Percentiles rank a stretch among this genome's conserved stretches.
Conservation (phyloP, 2,797 vertebrate genomes). For the Hoplostethus atlanticus region DNA sequence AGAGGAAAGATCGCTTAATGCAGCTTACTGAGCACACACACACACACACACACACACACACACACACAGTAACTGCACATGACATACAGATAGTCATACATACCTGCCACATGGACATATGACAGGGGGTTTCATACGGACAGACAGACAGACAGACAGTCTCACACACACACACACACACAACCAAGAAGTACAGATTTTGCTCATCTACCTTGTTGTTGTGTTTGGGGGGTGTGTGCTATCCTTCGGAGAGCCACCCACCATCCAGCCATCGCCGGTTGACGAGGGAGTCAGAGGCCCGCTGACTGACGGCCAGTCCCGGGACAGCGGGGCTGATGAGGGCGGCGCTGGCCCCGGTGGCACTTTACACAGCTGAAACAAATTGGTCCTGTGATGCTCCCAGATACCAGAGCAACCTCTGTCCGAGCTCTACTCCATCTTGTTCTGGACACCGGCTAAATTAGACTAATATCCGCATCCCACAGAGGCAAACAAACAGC, state of each 20-base stretch:
- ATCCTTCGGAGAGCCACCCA: slow-evolving; percentile 10
- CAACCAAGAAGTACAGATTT: background rate
- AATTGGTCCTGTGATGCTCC: slow-evolving; percentile 11
- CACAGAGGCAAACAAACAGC: background rate
- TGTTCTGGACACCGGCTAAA: slow-evolving; percentile 7
- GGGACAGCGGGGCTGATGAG: slow-evolving; percentile 13
- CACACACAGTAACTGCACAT: background rate
- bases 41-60: background rate
- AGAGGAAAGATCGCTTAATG: slow-evolving; percentile 26
- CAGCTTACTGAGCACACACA: slow-evolving; percentile 18
- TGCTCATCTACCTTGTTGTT: slow-evolving; percentile 12
- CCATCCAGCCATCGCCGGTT: slow-evolving; percentile 38
- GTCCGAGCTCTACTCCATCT: background rate
- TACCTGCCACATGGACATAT: slow-evolving; percentile 1
- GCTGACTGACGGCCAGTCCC: slow-evolving; percentile 42
- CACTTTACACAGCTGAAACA: background rate
- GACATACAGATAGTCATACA: background rate
- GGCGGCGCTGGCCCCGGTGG: background rate
- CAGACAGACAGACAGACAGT: background rate
- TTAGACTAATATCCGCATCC: background rate
- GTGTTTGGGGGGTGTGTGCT: background rate
- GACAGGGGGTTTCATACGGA: no score
- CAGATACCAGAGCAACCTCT: slow-evolving; percentile 9
- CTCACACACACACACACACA: background rate
- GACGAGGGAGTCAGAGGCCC: slow-evolving; percentile 30